A percentile compares a stretch with the other conserved stretches of the same genome.
These are phyloP conservation scores for Dicaeum eximium DNA, from an alignment of 2,113 vertebrate genomes.

Conservation along the genomic window DNA sequence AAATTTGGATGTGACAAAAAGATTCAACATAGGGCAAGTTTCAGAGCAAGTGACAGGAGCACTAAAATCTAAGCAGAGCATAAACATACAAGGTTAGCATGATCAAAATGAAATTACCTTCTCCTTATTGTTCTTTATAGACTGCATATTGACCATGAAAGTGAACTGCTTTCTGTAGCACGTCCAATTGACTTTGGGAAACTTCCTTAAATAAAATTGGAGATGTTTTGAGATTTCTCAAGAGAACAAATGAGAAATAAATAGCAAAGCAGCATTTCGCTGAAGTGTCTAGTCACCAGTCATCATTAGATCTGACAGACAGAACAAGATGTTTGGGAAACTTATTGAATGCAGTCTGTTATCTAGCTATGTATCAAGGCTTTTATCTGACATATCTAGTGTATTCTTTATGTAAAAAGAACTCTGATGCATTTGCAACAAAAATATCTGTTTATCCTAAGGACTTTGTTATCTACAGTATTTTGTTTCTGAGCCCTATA, in stretches of 20 bases:
- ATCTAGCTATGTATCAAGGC: conserved; percentile 37
- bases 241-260: conserved; percentile 70
- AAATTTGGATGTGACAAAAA: neutral
- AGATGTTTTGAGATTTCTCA: conserved; percentile 61
- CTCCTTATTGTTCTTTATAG: conserved; percentile 63
- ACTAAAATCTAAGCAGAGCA: conserved; percentile 47
- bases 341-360: conserved; percentile 47
- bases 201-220: conserved; percentile 68
- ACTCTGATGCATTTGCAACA: neutral
- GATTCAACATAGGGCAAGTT: neutral
- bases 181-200: conserved; percentile 66
- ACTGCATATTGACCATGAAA: conserved; percentile 66
- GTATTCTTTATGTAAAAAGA: neutral
- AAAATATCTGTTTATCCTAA: conserved; percentile 17
- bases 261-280: conserved; percentile 26
- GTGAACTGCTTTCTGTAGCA: conserved; percentile 47
- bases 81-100: conserved; percentile 43
- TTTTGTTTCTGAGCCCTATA: neutral
- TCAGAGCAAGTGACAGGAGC: conserved; percentile 7
- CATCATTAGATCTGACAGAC: conserved; percentile 71
- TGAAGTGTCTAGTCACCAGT: conserved; percentile 66
- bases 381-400: conserved; percentile 36
- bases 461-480: neutral
- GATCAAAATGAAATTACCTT: conserved; percentile 67
- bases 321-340: conserved; percentile 69